phyloP scores from a whole-genome alignment of 2,113 vertebrate species.

The Nansenia antarctica region DNA sequence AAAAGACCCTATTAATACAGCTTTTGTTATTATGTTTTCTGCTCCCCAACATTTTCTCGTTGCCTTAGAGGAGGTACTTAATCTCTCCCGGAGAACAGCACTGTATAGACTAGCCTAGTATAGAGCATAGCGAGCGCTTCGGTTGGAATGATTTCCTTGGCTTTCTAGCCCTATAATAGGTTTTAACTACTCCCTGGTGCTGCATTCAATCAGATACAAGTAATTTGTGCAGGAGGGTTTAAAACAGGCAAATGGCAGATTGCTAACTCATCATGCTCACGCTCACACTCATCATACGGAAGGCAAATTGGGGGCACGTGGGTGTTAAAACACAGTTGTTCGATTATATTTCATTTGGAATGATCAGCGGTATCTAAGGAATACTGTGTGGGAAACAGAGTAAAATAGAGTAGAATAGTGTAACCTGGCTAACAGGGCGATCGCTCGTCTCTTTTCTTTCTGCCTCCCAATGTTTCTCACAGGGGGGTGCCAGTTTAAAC shows the following conservation, averaged over 20 bases:
- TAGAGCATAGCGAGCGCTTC: background rate
- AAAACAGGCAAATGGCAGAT: background rate
- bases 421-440: background rate
- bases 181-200: slow-evolving; percentile 3
- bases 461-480: slow-evolving; percentile 42
- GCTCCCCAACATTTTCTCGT: background rate
- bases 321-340: background rate
- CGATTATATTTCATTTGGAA: background rate
- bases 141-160: background rate
- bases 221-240: background rate
- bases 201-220: background rate
- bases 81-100: background rate
- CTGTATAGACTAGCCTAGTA: background rate
- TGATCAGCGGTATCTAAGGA: background rate
- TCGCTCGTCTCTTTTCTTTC: background rate
- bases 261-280: background rate
- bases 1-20: background rate
- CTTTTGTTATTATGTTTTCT: background rate
- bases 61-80: background rate
- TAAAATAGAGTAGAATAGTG: background rate
- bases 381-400: background rate
- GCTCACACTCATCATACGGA: background rate
- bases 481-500: slow-evolving; percentile 7
- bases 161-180: background rate
- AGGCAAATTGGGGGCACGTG: background rate